These are phyloP conservation scores for Hippocampus mohnikei DNA, from an alignment of 2,113 vertebrate species.

Conservation along the genomic window DNA sequence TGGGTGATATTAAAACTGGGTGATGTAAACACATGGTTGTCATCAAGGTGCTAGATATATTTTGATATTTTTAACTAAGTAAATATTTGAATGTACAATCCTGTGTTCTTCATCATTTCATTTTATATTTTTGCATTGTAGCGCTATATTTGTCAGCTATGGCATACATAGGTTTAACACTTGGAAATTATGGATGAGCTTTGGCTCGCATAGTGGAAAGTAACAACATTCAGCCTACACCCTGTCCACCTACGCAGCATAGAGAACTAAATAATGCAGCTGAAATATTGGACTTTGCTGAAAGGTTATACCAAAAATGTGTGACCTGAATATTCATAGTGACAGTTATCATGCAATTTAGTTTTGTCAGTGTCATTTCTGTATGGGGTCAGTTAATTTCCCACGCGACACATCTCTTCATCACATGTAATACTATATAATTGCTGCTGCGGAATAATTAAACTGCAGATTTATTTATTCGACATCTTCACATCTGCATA, in stretches of 20 bases:
- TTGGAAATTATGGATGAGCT: slow-evolving; percentile 51
- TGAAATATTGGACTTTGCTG: slow-evolving; percentile 47
- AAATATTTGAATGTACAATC: slow-evolving; percentile 32
- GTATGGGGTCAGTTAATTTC: slow-evolving; percentile 5
- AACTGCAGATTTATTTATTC: slow-evolving; percentile 23
- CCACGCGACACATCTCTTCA: slow-evolving; percentile 14
- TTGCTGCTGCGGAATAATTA: neutral
- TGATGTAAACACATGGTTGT: slow-evolving; percentile 25
- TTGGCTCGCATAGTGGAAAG: slow-evolving; percentile 52
- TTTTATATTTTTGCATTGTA: neutral
- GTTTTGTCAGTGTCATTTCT: slow-evolving; percentile 30
- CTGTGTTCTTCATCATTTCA: slow-evolving; percentile 34
- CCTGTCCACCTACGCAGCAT: slow-evolving; percentile 62
- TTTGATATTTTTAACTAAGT: slow-evolving; percentile 27
- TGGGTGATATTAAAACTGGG: neutral
- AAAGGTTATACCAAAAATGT: slow-evolving; percentile 35
- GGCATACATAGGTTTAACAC: slow-evolving; percentile 57
- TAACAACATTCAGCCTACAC: slow-evolving; percentile 68
- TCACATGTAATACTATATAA: slow-evolving; percentile 9
- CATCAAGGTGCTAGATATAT: slow-evolving; percentile 21
- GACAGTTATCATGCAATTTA: slow-evolving; percentile 54
- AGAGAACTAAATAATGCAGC: slow-evolving; percentile 46
- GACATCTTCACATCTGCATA: neutral
- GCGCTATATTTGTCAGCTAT: slow-evolving; percentile 49
- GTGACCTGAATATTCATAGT: slow-evolving; percentile 53